phyloP scores from a whole-genome alignment of 2,797 vertebrate genomes.

The Periparus ater region DNA sequence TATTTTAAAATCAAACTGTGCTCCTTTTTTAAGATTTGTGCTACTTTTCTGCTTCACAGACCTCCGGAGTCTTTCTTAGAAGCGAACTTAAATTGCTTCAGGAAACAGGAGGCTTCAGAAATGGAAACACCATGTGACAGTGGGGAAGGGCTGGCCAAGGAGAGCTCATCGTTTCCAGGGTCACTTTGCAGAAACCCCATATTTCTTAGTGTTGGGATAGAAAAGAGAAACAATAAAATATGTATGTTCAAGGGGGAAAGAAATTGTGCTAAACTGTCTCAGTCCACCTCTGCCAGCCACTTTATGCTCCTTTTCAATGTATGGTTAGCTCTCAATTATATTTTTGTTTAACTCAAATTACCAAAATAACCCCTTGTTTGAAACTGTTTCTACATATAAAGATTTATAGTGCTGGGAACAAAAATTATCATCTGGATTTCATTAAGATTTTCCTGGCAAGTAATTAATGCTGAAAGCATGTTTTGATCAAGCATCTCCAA shows the following conservation, averaged over 20 bases:
- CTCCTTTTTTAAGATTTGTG: background rate
- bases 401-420: constrained; percentile 48
- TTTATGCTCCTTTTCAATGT: background rate
- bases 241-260: background rate
- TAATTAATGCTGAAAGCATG: constrained; percentile 38
- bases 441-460: constrained; percentile 48
- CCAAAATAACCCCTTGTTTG: background rate
- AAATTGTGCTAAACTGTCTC: background rate
- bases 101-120: constrained; percentile 28
- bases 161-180: background rate
- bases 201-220: background rate
- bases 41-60: background rate
- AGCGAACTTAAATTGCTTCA: background rate
- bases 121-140: background rate
- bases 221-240: background rate
- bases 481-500: constrained; percentile 23
- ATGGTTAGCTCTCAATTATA: background rate
- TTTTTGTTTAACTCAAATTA: background rate
- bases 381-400: background rate
- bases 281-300: background rate
- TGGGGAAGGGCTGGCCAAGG: background rate
- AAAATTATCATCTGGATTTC: constrained; percentile 43
- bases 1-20: background rate
- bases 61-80: background rate
- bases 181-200: background rate